Conservation (phyloP, 2,797 vertebrate species). For the Betta splendens region DNA sequence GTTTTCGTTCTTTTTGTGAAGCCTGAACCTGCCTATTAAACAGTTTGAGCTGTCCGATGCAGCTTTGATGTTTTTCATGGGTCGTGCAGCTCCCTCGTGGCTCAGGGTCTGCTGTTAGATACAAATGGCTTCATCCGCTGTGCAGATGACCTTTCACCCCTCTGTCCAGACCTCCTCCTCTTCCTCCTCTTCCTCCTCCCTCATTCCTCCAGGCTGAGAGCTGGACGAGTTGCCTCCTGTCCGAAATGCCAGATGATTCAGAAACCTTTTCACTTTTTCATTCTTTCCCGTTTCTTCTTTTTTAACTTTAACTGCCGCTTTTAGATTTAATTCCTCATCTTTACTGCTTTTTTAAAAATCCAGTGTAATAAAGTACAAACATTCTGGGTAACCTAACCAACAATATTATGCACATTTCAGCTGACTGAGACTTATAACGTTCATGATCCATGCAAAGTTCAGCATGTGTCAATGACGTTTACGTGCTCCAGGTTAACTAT, state of each 20-base stretch:
- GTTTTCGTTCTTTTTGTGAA: not conserved
- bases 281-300: not conserved
- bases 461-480: too few relatives aligned
- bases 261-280: not conserved
- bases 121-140: slow-evolving; percentile 18
- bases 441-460: too few relatives aligned
- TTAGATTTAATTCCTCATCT: not conserved
- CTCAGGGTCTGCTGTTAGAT: slow-evolving; percentile 10
- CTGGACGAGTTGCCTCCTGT: slow-evolving; percentile 56
- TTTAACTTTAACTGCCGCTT: not conserved
- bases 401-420: too few relatives aligned
- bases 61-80: slow-evolving; percentile 36
- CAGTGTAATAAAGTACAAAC: too few relatives aligned
- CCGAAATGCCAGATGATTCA: slow-evolving; percentile 52
- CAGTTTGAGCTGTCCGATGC: slow-evolving; percentile 12
- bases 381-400: too few relatives aligned
- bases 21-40: slow-evolving; percentile 39
- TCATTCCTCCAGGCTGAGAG: slow-evolving; percentile 25
- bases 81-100: slow-evolving; percentile 24
- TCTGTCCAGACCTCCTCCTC: slow-evolving; percentile 5
- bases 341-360: too few relatives aligned
- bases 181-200: slow-evolving; percentile 2
- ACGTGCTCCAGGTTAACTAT: too few relatives aligned
- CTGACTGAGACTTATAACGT: too few relatives aligned
- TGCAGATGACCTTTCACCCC: slow-evolving; percentile 33